Evolutionary conservation across 2,888 invertebrate genomes (phyloP).

Genomic region (Ophioninae sp.): DNA sequence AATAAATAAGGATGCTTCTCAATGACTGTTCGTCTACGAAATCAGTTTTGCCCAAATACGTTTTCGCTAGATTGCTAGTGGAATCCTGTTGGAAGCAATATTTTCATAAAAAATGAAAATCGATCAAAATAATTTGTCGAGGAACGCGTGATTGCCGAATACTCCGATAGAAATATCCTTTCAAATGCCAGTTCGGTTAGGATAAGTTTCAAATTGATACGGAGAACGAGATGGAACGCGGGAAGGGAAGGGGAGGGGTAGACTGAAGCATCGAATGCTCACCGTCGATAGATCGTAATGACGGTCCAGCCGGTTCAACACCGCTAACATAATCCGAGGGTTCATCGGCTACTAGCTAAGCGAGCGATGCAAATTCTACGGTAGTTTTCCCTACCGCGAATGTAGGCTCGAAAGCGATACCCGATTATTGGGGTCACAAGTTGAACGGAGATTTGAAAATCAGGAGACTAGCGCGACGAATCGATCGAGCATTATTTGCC

Average conservation of each 20-base stretch:
- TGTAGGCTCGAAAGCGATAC: neutral
- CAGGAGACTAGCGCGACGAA: neutral
- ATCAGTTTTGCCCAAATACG: too few species aligned
- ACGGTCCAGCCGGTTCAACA: conserved; percentile 55
- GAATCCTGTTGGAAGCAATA: neutral
- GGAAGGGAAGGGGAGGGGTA: neutral
- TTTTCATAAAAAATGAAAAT: neutral
- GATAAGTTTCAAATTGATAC: neutral
- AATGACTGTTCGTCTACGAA: too few species aligned
- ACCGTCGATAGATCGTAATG: conserved; percentile 35
- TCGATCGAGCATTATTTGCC: neutral
- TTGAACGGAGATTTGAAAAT: conserved; percentile 12
- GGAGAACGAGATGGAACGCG: neutral
- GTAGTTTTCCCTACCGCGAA: neutral
- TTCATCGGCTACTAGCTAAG: conserved; percentile 30
- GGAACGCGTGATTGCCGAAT: neutral
- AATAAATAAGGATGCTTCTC: too few species aligned
- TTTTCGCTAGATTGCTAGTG: neutral
- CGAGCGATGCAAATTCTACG: neutral
- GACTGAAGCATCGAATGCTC: conserved; percentile 17
- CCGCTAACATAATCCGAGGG: neutral
- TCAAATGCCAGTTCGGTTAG: neutral
- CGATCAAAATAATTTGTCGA: neutral
- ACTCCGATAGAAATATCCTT: neutral
- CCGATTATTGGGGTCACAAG: conserved; percentile 23